These are phyloP conservation scores for Griposia aprilina DNA, from an alignment of 2,888 invertebrate species.

Conservation along the genomic window DNA sequence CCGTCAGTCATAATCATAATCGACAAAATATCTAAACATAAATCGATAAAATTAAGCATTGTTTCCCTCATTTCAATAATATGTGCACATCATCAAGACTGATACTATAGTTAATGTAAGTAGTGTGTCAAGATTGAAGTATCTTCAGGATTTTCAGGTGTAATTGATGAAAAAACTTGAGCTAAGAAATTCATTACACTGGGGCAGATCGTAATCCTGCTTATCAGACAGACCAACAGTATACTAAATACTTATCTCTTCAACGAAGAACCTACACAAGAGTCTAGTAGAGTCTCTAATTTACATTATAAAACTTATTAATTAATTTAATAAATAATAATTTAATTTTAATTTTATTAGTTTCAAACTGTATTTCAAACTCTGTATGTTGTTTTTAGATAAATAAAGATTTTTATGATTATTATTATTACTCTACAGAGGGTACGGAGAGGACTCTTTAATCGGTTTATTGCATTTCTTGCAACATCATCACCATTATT, in stretches of 20 bases:
- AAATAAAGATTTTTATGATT: no score
- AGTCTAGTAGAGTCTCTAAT: not conserved
- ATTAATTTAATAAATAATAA: no score
- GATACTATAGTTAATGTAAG: not conserved
- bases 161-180: not conserved
- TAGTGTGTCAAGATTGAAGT: not conserved
- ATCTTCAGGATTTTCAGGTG: not conserved
- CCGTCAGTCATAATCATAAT: not conserved
- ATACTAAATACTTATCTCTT: not conserved
- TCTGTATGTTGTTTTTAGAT: no score
- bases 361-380: no score
- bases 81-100: not conserved
- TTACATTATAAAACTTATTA: not conserved
- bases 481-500: not conserved
- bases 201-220: not conserved
- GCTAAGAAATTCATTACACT: not conserved
- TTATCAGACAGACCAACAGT: not conserved
- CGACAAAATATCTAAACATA: no score
- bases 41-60: not conserved
- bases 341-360: no score
- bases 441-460: no score
- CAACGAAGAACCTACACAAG: not conserved
- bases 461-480: not conserved
- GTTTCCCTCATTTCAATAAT: not conserved
- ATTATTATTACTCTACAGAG: not conserved